Conservation (phyloP, 2,113 vertebrate species). For the Phainopepla nitens region DNA sequence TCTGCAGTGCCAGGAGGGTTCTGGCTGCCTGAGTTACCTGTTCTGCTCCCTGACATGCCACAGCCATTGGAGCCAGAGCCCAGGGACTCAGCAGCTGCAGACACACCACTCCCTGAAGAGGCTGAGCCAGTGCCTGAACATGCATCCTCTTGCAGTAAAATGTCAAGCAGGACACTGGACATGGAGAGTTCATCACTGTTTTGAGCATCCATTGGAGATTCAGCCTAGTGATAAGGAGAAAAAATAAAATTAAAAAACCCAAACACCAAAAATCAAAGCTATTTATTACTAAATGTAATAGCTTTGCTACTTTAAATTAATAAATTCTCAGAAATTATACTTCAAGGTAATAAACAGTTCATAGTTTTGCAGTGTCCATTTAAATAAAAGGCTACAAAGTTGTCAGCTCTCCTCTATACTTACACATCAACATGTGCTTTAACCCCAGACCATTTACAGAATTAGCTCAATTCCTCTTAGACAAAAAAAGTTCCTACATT, state of each 20-base stretch:
- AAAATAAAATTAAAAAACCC: not conserved
- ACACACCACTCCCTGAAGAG: constrained; percentile 75
- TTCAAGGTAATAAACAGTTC: not conserved
- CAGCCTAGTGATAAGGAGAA: not conserved
- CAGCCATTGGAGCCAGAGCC: constrained; percentile 84
- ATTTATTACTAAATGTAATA: not conserved
- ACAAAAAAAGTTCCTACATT: not conserved
- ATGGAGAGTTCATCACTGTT: constrained; percentile 81
- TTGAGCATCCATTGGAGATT: constrained; percentile 57
- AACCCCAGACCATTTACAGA: not conserved
- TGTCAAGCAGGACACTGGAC: constrained; percentile 84
- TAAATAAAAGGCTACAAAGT: not conserved
- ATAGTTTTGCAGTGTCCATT: not conserved
- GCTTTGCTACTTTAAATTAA: not conserved
- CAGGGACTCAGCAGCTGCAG: constrained; percentile 76
- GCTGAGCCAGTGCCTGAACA: constrained; percentile 84
- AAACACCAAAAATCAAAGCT: not conserved
- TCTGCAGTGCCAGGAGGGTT: not conserved
- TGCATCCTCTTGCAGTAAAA: constrained; percentile 84
- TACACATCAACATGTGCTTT: not conserved
- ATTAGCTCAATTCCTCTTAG: not conserved
- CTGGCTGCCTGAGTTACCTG: constrained; percentile 71
- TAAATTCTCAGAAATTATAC: not conserved
- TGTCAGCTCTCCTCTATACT: not conserved
- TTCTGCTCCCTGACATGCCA: constrained; percentile 76